A percentile compares a stretch with the other conserved stretches of the same genome.
Evolutionary conservation across 2,797 vertebrate species (phyloP).

Genomic region (Rhinichthys osculus): DNA sequence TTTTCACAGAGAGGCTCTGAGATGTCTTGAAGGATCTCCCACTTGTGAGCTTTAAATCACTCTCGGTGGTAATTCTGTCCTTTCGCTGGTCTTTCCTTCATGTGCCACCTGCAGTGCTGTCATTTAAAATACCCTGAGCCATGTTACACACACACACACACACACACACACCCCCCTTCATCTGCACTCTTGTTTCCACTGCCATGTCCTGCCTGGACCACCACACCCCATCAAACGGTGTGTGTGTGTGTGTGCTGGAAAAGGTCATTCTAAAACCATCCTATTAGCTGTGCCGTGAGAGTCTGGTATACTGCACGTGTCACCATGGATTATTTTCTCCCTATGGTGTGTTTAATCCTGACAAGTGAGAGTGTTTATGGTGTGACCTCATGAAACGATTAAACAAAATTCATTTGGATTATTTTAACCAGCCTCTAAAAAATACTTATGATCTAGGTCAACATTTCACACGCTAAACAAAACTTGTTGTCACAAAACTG

Average conservation of each 20-base stretch:
- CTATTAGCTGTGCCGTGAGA: slow-evolving; percentile 22
- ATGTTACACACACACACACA: slow-evolving; percentile 48
- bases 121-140: slow-evolving; percentile 63
- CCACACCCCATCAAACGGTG: slow-evolving; percentile 29
- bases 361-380: neutral
- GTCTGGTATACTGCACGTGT: slow-evolving; percentile 39
- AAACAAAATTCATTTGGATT: neutral
- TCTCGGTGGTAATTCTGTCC: slow-evolving; percentile 54
- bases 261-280: slow-evolving; percentile 61
- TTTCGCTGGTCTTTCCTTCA: slow-evolving; percentile 61
- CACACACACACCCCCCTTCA: slow-evolving; percentile 26
- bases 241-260: neutral
- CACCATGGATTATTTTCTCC: slow-evolving; percentile 32
- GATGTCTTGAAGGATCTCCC: slow-evolving; percentile 41
- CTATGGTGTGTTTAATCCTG: slow-evolving; percentile 21
- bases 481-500: slow-evolving; percentile 2
- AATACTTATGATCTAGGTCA: neutral
- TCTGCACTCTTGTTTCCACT: slow-evolving; percentile 34
- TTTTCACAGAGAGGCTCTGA: neutral
- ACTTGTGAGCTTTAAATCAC: slow-evolving; percentile 69
- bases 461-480: slow-evolving; percentile 1
- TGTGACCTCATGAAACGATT: slow-evolving; percentile 3
- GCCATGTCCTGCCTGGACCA: slow-evolving; percentile 28
- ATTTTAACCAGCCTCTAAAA: neutral
- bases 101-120: slow-evolving; percentile 67